These are phyloP conservation scores for Litoditis marina DNA, from an alignment of 2,888 invertebrate species.

Conservation along the genomic window DNA sequence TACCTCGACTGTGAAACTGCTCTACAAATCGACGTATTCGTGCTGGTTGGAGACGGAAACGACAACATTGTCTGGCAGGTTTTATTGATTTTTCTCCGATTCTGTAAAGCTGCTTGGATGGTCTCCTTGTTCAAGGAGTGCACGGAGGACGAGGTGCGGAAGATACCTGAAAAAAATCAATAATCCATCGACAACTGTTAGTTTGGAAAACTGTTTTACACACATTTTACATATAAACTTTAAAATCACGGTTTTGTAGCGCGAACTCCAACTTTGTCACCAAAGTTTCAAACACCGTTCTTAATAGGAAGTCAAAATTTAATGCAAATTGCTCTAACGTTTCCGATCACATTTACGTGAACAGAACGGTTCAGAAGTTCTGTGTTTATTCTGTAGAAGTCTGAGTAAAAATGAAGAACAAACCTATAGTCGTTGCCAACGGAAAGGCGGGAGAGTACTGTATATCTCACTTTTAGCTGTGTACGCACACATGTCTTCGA, in stretches of 20 bases:
- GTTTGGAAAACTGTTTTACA: too few species aligned
- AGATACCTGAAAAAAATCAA: conserved; percentile 23
- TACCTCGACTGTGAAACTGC: conserved; percentile 24
- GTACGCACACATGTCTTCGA: too few species aligned
- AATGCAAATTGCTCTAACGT: conserved; percentile 16
- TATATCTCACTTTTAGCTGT: too few species aligned
- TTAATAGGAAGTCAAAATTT: background rate
- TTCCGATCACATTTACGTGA: too few species aligned
- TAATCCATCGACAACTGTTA: too few species aligned
- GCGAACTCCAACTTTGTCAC: too few species aligned
- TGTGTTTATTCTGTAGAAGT: too few species aligned
- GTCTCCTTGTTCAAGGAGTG: conserved; percentile 33
- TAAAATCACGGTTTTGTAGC: too few species aligned
- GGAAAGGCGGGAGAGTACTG: too few species aligned
- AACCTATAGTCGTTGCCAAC: too few species aligned
- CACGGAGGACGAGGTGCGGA: conserved; percentile 32
- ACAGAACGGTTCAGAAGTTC: conserved; percentile 24
- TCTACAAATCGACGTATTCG: conserved; percentile 27
- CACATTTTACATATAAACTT: too few species aligned
- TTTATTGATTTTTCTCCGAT: conserved; percentile 32
- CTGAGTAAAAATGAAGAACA: background rate
- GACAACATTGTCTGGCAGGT: conserved; percentile 54
- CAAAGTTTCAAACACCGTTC: background rate
- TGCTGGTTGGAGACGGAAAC: conserved; percentile 42
- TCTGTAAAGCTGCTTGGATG: conserved; percentile 32